Evolutionary conservation across 2,888 invertebrate species (phyloP).

Genomic region (Rhagophthalmus giganteus): DNA sequence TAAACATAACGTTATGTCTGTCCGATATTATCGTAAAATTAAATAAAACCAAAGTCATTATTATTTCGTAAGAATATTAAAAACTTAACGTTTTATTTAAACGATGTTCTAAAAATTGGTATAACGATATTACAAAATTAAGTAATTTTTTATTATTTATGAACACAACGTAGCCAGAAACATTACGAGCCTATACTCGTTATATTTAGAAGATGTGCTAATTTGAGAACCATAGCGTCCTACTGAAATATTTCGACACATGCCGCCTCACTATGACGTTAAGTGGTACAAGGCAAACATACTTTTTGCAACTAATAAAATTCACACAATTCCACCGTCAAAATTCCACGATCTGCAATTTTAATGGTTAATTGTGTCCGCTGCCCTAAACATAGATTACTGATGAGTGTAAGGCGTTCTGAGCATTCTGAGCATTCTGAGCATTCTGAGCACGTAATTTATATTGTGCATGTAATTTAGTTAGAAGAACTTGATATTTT

Average conservation of each 20-base stretch:
- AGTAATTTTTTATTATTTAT: slow-evolving; percentile 36
- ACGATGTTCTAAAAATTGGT: too few relatives aligned
- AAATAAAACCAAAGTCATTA: too few relatives aligned
- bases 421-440: too few relatives aligned
- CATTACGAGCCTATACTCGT: slow-evolving; percentile 33
- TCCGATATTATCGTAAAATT: too few relatives aligned
- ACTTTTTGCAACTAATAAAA: slow-evolving; percentile 19
- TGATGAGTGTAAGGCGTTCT: too few relatives aligned
- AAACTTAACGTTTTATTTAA: too few relatives aligned
- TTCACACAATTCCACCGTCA: slow-evolving; percentile 13
- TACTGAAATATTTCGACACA: slow-evolving; percentile 35
- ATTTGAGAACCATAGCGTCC: slow-evolving; percentile 36
- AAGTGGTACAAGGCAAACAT: slow-evolving; percentile 30
- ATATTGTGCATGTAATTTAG: too few relatives aligned
- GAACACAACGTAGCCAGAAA: slow-evolving; percentile 33
- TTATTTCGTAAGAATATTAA: background rate
- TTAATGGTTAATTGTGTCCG: background rate
- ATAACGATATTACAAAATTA: too few relatives aligned
- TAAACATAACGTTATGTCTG: background rate
- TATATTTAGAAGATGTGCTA: slow-evolving; percentile 37
- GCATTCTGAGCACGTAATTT: too few relatives aligned
- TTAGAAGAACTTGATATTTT: too few relatives aligned
- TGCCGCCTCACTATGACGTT: slow-evolving; percentile 35
- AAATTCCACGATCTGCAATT: background rate
- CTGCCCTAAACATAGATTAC: background rate